These are phyloP conservation scores for Xiphias gladius DNA, from an alignment of 2,113 vertebrate genomes.

Conservation along the genomic window DNA sequence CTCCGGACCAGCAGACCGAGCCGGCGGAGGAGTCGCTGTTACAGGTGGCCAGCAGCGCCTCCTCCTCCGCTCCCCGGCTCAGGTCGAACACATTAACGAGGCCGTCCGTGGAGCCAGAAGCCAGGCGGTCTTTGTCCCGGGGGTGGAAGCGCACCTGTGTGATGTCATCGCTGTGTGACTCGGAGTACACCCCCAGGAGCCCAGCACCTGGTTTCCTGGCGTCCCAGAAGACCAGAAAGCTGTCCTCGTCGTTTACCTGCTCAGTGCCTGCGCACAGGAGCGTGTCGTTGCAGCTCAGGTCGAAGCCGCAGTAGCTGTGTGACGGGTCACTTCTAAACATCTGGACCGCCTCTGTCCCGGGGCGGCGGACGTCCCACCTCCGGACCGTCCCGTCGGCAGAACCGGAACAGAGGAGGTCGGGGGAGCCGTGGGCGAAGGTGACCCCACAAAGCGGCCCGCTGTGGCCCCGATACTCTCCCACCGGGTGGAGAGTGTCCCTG, in stretches of 20 bases:
- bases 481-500: slow-evolving; percentile 82
- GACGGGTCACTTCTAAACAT: slow-evolving; percentile 86
- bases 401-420: slow-evolving; percentile 85
- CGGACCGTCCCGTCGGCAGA: slow-evolving; percentile 87
- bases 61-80: slow-evolving; percentile 88
- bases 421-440: slow-evolving; percentile 80
- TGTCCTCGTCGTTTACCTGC: slow-evolving; percentile 87
- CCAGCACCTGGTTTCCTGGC: slow-evolving; percentile 70
- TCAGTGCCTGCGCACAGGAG: slow-evolving; percentile 94
- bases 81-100: slow-evolving; percentile 96
- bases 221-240: slow-evolving; percentile 96
- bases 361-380: slow-evolving; percentile 89
- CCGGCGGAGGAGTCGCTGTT: slow-evolving; percentile 91
- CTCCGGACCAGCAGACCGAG: slow-evolving; percentile 89
- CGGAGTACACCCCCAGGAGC: slow-evolving; percentile 91
- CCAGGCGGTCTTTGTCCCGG: slow-evolving; percentile 83
- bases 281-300: slow-evolving; percentile 87
- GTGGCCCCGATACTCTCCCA: slow-evolving; percentile 80
- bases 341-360: slow-evolving; percentile 77
- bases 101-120: slow-evolving; percentile 92
- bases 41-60: slow-evolving; percentile 91
- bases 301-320: slow-evolving; percentile 90
- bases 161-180: slow-evolving; percentile 95
- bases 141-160: slow-evolving; percentile 95
- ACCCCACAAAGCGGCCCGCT: slow-evolving; percentile 82